Evolutionary conservation across 2,113 vertebrate species (phyloP).

Genomic region (Planiliza haematocheilus): DNA sequence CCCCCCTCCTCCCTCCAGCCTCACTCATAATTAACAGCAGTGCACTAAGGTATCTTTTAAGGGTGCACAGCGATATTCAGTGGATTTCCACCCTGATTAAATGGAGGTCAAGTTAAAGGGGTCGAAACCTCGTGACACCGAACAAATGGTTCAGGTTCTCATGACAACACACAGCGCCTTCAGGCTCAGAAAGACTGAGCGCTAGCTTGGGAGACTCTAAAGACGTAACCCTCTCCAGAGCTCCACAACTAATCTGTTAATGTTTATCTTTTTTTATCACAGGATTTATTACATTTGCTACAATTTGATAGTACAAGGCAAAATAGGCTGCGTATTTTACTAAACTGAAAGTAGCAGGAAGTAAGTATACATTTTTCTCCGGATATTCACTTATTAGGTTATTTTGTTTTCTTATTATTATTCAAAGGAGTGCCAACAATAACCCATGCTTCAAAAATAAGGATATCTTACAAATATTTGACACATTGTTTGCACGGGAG

Average conservation of each 20-base stretch:
- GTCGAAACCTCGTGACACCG: not conserved
- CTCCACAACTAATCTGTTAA: slow-evolving; percentile 21
- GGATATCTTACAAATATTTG: too few relatives aligned
- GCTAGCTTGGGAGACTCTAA: slow-evolving; percentile 8
- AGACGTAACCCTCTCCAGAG: slow-evolving; percentile 21
- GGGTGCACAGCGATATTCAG: slow-evolving; percentile 12
- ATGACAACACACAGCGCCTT: slow-evolving; percentile 32
- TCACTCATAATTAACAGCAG: slow-evolving; percentile 39
- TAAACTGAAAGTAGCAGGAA: too few relatives aligned
- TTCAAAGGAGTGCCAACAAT: too few relatives aligned
- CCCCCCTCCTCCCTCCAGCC: not conserved
- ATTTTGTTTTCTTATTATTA: too few relatives aligned
- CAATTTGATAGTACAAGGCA: too few relatives aligned
- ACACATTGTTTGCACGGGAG: too few relatives aligned
- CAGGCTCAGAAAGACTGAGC: not conserved
- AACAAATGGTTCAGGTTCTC: not conserved
- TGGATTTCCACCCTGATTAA: slow-evolving; percentile 5
- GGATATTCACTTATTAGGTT: too few relatives aligned
- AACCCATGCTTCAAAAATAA: too few relatives aligned
- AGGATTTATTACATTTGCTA: too few relatives aligned
- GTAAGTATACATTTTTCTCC: too few relatives aligned
- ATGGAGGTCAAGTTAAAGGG: slow-evolving; percentile 24
- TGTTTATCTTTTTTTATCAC: not conserved
- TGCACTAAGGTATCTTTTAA: slow-evolving; percentile 5
- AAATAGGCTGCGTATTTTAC: too few relatives aligned